Evolutionary conservation across 2,888 invertebrate genomes (phyloP).

Genomic region (Oasisia sp.): DNA sequence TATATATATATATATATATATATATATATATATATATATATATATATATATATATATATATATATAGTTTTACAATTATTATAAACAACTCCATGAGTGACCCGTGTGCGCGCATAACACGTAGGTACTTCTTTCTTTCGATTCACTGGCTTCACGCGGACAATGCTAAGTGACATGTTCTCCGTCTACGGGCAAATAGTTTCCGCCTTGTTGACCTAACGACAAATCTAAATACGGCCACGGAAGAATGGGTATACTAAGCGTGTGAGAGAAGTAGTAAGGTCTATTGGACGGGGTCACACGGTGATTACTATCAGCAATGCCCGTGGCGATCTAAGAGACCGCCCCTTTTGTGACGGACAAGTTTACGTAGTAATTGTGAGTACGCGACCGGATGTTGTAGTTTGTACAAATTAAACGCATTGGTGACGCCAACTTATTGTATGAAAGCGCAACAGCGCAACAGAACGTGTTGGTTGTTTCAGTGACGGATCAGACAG

Average conservation of each 20-base stretch:
- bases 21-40: neutral
- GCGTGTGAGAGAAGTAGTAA: neutral
- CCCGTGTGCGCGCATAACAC: neutral
- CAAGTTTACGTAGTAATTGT: neutral
- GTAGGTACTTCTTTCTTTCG: neutral
- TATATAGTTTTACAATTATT: neutral
- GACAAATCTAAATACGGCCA: neutral
- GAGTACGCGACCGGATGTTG: neutral
- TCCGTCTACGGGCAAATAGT: neutral
- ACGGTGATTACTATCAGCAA: neutral
- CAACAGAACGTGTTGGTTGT: neutral
- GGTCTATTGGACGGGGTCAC: neutral
- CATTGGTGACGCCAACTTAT: neutral
- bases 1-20: neutral
- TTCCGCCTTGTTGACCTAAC: constrained; percentile 12
- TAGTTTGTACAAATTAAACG: neutral
- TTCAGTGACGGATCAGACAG: neutral
- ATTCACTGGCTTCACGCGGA: neutral
- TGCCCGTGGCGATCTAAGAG: neutral
- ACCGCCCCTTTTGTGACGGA: constrained; percentile 11
- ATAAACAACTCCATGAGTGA: no score
- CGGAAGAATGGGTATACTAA: neutral
- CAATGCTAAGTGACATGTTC: neutral
- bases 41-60: no score
- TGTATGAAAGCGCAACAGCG: neutral